These are phyloP conservation scores for Julus scandinavius DNA, from an alignment of 2,888 invertebrate species.

Conservation along the genomic window DNA sequence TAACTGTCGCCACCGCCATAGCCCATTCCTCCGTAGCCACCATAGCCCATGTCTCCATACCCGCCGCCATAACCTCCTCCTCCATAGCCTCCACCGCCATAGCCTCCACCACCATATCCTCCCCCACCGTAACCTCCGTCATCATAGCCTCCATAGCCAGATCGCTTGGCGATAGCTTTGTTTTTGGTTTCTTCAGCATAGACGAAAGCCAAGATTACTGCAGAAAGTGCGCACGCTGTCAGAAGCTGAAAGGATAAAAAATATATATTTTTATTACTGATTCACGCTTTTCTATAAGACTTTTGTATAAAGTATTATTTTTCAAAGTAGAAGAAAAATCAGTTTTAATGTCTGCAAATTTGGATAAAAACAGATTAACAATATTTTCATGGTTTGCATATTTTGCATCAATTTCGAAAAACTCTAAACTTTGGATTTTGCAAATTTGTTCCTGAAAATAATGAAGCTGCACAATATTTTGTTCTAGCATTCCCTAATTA, in stretches of 20 bases:
- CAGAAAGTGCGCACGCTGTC: background rate
- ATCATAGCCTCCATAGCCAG: constrained; percentile 6
- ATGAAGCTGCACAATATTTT: too few relatives aligned
- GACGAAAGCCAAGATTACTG: background rate
- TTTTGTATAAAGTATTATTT: too few relatives aligned
- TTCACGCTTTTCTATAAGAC: too few relatives aligned
- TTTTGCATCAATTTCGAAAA: too few relatives aligned
- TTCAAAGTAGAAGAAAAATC: too few relatives aligned
- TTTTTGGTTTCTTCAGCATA: constrained; percentile 5
- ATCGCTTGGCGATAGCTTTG: background rate
- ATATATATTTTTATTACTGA: too few relatives aligned
- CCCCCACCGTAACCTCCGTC: background rate
- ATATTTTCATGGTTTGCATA: too few relatives aligned
- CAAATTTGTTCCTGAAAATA: too few relatives aligned
- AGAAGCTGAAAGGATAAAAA: background rate
- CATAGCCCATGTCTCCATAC: background rate
- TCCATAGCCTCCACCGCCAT: background rate
- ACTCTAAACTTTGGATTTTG: too few relatives aligned
- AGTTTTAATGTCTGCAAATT: too few relatives aligned
- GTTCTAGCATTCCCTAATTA: too few relatives aligned
- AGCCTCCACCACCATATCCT: background rate
- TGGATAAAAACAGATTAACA: too few relatives aligned
- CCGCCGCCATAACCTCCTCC: background rate
- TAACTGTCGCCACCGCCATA: background rate
- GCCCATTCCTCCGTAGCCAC: background rate